Evolutionary conservation across 2,113 vertebrate species (phyloP).

Genomic region (Antechinus stuartii): DNA sequence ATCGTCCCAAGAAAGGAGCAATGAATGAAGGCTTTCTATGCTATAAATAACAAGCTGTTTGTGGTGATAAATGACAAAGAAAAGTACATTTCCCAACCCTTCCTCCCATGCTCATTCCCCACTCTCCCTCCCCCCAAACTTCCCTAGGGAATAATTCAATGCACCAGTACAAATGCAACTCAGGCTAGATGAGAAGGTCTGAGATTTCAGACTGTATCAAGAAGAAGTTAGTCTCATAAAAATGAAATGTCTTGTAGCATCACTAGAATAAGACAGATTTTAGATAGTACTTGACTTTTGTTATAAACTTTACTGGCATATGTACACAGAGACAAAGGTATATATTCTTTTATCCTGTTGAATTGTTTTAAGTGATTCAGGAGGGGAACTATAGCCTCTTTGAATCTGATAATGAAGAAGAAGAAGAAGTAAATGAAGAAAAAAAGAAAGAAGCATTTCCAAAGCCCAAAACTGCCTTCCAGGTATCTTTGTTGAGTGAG

Average conservation of each 20-base stretch:
- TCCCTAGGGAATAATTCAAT: not conserved
- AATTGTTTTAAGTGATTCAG: slow-evolving; percentile 75
- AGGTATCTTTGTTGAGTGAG: slow-evolving; percentile 69
- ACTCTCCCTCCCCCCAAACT: not conserved
- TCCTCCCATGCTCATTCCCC: no score
- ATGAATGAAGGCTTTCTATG: not conserved
- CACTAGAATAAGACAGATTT: fast-evolving
- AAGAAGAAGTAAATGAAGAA: slow-evolving; percentile 78
- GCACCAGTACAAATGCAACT: not conserved
- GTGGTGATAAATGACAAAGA: not conserved
- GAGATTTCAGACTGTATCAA: not conserved
- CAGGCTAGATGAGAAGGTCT: not conserved
- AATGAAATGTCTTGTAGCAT: not conserved
- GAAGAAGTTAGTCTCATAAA: not conserved
- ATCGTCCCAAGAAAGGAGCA: not conserved
- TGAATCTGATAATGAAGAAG: slow-evolving; percentile 85
- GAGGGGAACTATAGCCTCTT: slow-evolving; percentile 82
- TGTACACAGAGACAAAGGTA: not conserved
- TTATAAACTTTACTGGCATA: not conserved
- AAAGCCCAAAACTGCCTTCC: slow-evolving; percentile 86
- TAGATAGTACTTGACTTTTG: not conserved
- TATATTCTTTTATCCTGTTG: not conserved
- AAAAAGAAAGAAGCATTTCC: slow-evolving; percentile 71
- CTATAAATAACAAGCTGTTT: not conserved
- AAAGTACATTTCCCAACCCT: not conserved